Percentiles rank a stretch among this genome's conserved stretches.
Evolutionary conservation across 2,888 invertebrate species (phyloP).

Genomic region (Perizoma flavofasciatum): DNA sequence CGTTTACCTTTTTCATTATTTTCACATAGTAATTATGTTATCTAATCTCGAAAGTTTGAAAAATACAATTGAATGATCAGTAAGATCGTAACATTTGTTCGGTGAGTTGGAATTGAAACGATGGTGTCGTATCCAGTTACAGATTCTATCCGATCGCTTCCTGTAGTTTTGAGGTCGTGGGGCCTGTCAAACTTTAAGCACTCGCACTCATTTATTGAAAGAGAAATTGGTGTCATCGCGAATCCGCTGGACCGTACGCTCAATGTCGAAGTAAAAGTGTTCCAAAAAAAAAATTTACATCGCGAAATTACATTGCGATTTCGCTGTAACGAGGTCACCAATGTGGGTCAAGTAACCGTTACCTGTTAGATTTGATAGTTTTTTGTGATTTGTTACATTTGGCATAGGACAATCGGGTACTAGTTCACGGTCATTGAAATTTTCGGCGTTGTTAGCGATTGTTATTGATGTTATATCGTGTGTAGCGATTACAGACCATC

Average conservation of each 20-base stretch:
- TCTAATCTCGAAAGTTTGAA: too few species aligned
- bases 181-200: slow-evolving; percentile 49
- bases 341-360: slow-evolving; percentile 82
- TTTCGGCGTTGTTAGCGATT: slow-evolving; percentile 47
- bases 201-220: slow-evolving; percentile 67
- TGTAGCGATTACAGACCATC: slow-evolving; percentile 42
- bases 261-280: slow-evolving; percentile 81
- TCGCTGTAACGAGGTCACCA: slow-evolving; percentile 77
- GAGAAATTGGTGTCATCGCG: slow-evolving; percentile 81
- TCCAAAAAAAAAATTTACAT: slow-evolving; percentile 79
- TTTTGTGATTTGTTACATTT: slow-evolving; percentile 60
- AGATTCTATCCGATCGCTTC: slow-evolving; percentile 37
- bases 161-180: slow-evolving; percentile 46
- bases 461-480: slow-evolving; percentile 42
- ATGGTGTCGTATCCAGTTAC: slow-evolving; percentile 30
- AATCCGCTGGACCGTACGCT: slow-evolving; percentile 65
- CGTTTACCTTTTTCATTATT: too few species aligned
- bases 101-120: slow-evolving; percentile 10
- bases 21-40: too few species aligned
- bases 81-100: slow-evolving; percentile 5
- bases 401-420: slow-evolving; percentile 58
- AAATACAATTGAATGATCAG: slow-evolving; percentile 3
- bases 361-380: slow-evolving; percentile 69
- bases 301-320: slow-evolving; percentile 83
- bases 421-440: slow-evolving; percentile 66